Conservation (phyloP, 2,797 vertebrate genomes). For the Acomys russatus region DNA sequence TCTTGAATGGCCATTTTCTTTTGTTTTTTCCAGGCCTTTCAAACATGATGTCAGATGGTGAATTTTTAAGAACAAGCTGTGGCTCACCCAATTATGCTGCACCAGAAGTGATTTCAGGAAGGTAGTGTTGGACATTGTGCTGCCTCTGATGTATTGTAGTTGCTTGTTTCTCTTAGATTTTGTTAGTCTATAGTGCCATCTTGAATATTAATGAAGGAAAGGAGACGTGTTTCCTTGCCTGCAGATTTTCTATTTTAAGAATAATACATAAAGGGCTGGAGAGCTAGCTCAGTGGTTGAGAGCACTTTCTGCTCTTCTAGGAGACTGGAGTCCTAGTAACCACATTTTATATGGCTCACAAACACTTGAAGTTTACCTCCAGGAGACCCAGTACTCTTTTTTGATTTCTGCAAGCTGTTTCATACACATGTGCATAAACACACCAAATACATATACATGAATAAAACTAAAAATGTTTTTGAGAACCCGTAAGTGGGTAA, state of each 20-base stretch:
- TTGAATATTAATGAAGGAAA: constrained; percentile 8
- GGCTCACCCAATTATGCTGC: constrained; percentile 99
- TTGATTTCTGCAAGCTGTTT: not conserved
- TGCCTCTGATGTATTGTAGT: not conserved
- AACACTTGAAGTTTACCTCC: not conserved
- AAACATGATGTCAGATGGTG: constrained; percentile 99
- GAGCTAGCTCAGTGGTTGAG: not conserved
- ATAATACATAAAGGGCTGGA: constrained; percentile 1
- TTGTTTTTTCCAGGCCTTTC: constrained; percentile 94
- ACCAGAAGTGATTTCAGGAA: constrained; percentile 99
- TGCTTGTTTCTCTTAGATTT: constrained; percentile 36
- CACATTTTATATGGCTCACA: not conserved
- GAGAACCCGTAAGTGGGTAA: not conserved
- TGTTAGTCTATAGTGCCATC: constrained; percentile 10
- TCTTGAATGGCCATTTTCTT: constrained; percentile 82
- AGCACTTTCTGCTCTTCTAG: not conserved
- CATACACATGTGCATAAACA: not conserved
- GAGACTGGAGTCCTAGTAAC: not conserved
- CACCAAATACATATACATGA: not conserved
- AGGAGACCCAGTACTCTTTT: not conserved
- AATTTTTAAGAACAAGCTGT: constrained; percentile 99
- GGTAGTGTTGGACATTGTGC: constrained; percentile 89
- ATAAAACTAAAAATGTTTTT: not conserved
- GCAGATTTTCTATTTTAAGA: constrained; percentile 52
- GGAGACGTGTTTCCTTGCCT: constrained; percentile 18